Evolutionary conservation across 2,797 vertebrate species (phyloP).

Genomic region (Diplodus sargus): DNA sequence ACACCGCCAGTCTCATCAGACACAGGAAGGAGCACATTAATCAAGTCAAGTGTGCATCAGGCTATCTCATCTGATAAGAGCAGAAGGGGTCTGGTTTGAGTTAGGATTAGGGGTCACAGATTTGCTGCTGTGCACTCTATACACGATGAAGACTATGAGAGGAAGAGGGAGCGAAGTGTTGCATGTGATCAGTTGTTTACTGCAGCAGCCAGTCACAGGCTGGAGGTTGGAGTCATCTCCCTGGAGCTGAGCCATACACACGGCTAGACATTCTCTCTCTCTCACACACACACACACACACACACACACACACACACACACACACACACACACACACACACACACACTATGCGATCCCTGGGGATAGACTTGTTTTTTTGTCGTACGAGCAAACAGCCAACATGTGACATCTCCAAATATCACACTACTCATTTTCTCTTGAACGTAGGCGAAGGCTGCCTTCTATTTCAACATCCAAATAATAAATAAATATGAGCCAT

Average conservation of each 20-base stretch:
- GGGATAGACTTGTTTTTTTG: conserved; percentile 38
- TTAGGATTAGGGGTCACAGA: conserved; percentile 46
- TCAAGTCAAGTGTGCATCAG: conserved; percentile 43
- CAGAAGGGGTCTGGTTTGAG: conserved; percentile 45
- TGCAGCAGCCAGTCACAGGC: conserved; percentile 53
- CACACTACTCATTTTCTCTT: conserved; percentile 38
- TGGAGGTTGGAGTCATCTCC: conserved; percentile 66
- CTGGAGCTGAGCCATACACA: conserved; percentile 56
- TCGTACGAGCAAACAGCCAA: conserved; percentile 51
- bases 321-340: conserved; percentile 18
- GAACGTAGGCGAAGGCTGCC: background rate
- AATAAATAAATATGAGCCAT: conserved; percentile 19
- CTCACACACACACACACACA: conserved; percentile 19
- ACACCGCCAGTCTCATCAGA: conserved; percentile 40
- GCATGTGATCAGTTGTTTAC: conserved; percentile 74
- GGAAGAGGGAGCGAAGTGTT: conserved; percentile 36
- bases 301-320: background rate
- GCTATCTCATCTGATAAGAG: conserved; percentile 59
- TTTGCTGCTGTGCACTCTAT: conserved; percentile 25
- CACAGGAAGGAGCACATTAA: conserved; percentile 66
- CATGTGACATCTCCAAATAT: conserved; percentile 65
- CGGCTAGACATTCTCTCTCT: conserved; percentile 3
- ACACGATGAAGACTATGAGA: conserved; percentile 39
- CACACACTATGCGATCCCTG: conserved; percentile 6
- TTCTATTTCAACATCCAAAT: conserved; percentile 14